Evolutionary conservation across 2,113 vertebrate genomes (phyloP).

Genomic region (Ictidomys tridecemlineatus): DNA sequence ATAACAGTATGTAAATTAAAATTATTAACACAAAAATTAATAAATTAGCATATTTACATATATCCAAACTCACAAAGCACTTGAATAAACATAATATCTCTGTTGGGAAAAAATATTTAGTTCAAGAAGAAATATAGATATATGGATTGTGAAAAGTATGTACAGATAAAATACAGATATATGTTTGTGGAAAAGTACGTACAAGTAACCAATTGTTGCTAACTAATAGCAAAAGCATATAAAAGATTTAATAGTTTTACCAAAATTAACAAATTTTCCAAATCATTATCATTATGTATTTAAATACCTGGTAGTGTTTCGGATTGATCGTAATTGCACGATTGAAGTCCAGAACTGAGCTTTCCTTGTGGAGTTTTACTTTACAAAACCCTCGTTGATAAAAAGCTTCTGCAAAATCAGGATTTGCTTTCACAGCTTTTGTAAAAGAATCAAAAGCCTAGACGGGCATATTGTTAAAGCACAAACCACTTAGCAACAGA

Average conservation of each 20-base stretch:
- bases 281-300: constrained; percentile 35
- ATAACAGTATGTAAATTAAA: not conserved
- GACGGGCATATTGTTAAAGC: constrained; percentile 56
- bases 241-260: constrained; percentile 14
- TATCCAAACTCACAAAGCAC: not conserved
- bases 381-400: constrained; percentile 90
- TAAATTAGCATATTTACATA: constrained; percentile 14
- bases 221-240: not conserved
- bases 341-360: constrained; percentile 88
- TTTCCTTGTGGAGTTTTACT: constrained; percentile 85
- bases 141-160: constrained; percentile 9
- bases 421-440: constrained; percentile 85
- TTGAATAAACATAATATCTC: not conserved
- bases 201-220: not conserved
- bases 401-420: constrained; percentile 87
- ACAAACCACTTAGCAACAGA: constrained; percentile 29
- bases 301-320: constrained; percentile 89
- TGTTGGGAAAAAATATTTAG: constrained; percentile 17
- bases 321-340: constrained; percentile 87
- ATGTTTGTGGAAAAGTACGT: constrained; percentile 1
- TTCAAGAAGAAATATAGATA: constrained; percentile 15
- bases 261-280: constrained; percentile 58
- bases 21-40: constrained; percentile 22
- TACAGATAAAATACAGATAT: too few species aligned
- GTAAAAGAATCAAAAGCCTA: constrained; percentile 89